Evolutionary conservation across 1,140 invertebrate species (phyloP).

Genomic region (Andricus grossulariae): DNA sequence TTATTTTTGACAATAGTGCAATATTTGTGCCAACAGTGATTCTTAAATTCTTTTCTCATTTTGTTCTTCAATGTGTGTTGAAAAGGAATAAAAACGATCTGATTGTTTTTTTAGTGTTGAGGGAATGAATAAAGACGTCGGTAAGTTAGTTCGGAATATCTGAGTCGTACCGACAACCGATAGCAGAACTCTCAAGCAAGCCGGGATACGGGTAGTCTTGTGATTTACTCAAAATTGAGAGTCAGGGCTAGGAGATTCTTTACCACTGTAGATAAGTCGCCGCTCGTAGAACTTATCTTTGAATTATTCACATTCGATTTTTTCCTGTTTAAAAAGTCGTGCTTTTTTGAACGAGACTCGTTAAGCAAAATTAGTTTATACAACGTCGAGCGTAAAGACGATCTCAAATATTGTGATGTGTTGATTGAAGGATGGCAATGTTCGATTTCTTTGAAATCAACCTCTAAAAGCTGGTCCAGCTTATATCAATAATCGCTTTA

Average conservation of each 20-base stretch:
- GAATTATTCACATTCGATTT: neutral
- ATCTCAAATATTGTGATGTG: constrained; percentile 30
- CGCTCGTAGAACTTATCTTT: neutral
- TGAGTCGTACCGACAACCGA: constrained; percentile 37
- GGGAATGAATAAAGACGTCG: constrained; percentile 13
- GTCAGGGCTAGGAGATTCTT: constrained; percentile 12
- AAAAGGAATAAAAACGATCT: neutral
- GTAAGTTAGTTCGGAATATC: constrained; percentile 54
- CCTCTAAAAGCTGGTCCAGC: constrained; percentile 11
- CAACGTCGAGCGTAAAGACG: neutral
- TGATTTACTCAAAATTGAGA: constrained; percentile 18
- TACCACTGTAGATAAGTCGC: neutral
- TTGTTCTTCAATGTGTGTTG: neutral
- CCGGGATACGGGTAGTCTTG: constrained; percentile 45
- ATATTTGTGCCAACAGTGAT: constrained; percentile 2
- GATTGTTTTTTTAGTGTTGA: neutral
- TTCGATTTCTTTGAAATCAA: constrained; percentile 7
- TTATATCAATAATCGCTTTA: constrained; percentile 47
- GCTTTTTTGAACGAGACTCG: neutral
- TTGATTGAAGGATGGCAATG: neutral
- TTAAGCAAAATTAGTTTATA: neutral
- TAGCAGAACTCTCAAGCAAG: constrained; percentile 29
- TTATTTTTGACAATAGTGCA: constrained; percentile 27
- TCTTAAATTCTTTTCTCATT: neutral
- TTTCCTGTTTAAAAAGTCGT: neutral